Evolutionary conservation across 2,113 vertebrate genomes (phyloP).

Genomic region (Corythornis madagascariensis): DNA sequence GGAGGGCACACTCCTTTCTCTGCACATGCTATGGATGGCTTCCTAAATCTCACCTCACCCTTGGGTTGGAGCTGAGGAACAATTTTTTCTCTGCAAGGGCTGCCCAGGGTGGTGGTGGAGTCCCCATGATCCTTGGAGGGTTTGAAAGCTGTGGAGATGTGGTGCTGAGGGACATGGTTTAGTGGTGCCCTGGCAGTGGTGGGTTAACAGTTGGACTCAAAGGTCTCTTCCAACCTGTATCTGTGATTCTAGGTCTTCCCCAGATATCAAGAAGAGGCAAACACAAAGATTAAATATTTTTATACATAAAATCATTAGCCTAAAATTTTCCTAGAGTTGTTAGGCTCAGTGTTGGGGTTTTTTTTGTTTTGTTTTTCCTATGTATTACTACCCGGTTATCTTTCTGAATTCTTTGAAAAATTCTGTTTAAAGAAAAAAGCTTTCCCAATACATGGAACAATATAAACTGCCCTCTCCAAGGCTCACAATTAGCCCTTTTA

Average conservation of each 20-base stretch:
- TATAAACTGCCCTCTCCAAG: neutral
- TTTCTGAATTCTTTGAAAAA: neutral
- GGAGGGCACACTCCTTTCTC: neutral
- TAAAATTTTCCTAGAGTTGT: neutral
- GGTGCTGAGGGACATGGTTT: too few relatives aligned
- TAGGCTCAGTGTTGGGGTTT: neutral
- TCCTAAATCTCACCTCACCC: neutral
- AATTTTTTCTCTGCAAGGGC: too few relatives aligned
- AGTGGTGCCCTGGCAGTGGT: too few relatives aligned
- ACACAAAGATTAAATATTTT: neutral
- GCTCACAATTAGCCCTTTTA: neutral
- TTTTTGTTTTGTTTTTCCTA: neutral
- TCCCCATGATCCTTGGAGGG: too few relatives aligned
- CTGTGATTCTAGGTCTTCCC: neutral
- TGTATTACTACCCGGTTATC: neutral
- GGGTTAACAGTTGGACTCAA: too few relatives aligned
- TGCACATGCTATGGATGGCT: neutral
- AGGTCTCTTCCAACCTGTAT: too few relatives aligned
- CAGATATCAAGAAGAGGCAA: neutral
- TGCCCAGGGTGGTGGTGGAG: too few relatives aligned
- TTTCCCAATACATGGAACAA: neutral
- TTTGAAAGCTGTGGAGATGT: too few relatives aligned
- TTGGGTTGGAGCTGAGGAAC: neutral
- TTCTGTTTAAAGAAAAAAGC: neutral
- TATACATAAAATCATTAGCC: neutral